Evolutionary conservation across 2,113 vertebrate species (phyloP).

Genomic region (Rhombomys opimus): DNA sequence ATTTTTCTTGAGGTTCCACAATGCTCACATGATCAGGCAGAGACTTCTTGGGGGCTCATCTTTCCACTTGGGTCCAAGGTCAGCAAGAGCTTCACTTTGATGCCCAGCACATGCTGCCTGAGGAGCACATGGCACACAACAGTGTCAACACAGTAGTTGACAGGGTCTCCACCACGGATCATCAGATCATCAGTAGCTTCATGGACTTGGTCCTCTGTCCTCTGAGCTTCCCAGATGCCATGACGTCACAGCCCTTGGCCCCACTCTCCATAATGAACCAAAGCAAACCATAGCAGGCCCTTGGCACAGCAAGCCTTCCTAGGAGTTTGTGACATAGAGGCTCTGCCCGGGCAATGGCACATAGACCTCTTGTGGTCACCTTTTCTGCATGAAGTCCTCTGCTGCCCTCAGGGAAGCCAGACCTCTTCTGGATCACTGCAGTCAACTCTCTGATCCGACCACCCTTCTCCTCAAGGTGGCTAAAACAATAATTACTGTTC

Average conservation of each 20-base stretch:
- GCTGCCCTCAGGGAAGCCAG: slow-evolving; percentile 97
- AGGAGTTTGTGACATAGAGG: slow-evolving; percentile 98
- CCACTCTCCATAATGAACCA: slow-evolving; percentile 97
- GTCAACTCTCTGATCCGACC: slow-evolving; percentile 97
- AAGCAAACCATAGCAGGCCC: slow-evolving; percentile 98
- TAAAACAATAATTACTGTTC: slow-evolving; percentile 98
- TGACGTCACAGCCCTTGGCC: too few species aligned
- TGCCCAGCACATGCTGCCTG: slow-evolving; percentile 97
- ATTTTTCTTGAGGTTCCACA: slow-evolving; percentile 98
- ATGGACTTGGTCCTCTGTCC: too few species aligned
- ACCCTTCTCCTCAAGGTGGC: slow-evolving; percentile 98
- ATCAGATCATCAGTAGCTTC: too few species aligned
- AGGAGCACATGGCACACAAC: slow-evolving; percentile 97
- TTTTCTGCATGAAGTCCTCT: slow-evolving; percentile 99
- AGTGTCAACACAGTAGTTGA: slow-evolving; percentile 98
- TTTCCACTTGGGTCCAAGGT: slow-evolving; percentile 99
- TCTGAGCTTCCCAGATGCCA: too few species aligned
- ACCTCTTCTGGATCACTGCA: slow-evolving; percentile 98
- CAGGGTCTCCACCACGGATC: too few species aligned
- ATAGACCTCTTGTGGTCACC: slow-evolving; percentile 95
- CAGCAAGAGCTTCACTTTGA: slow-evolving; percentile 99
- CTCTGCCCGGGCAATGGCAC: slow-evolving; percentile 82
- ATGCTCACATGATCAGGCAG: slow-evolving; percentile 99
- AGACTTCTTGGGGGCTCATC: slow-evolving; percentile 99
- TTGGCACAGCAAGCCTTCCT: slow-evolving; percentile 96